Evolutionary conservation across 2,113 vertebrate genomes (phyloP).

Genomic region (Leuciscus idus): DNA sequence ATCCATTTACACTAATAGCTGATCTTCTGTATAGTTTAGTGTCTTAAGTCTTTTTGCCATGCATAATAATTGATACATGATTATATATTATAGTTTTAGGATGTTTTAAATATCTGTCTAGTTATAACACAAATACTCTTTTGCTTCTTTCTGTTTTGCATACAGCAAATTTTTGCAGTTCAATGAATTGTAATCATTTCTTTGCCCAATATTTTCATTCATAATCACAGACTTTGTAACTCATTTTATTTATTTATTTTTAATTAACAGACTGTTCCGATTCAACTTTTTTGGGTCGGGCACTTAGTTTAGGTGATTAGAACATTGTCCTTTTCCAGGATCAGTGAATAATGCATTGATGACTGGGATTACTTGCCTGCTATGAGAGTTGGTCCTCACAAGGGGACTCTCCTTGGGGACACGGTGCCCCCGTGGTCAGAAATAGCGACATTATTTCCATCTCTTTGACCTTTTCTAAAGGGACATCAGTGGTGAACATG

Average conservation of each 20-base stretch:
- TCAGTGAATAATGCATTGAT: conserved; percentile 6
- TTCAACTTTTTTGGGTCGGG: conserved; percentile 42
- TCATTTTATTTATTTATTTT: too few relatives aligned
- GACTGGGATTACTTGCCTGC: conserved; percentile 30
- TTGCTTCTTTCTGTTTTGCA: background rate
- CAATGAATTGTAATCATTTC: background rate
- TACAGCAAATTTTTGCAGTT: background rate
- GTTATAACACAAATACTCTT: too few relatives aligned
- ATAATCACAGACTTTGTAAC: too few relatives aligned
- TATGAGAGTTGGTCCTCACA: conserved; percentile 17
- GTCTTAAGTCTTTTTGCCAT: background rate
- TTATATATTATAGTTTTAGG: too few relatives aligned
- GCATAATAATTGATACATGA: too few relatives aligned
- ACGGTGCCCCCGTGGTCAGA: conserved; percentile 50
- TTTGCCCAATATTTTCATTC: background rate
- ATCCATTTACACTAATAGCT: background rate
- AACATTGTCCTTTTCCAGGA: conserved; percentile 22
- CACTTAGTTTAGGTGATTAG: conserved; percentile 30
- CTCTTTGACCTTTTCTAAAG: conserved; percentile 59
- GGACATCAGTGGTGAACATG: conserved; percentile 44
- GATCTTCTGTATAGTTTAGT: background rate
- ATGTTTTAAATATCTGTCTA: too few relatives aligned
- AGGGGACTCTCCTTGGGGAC: conserved; percentile 39
- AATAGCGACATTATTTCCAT: conserved; percentile 59
- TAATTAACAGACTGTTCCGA: conserved; percentile 32